Evolutionary conservation across 2,888 invertebrate genomes (phyloP), one percentile per base, ranked within the genome.

Genomic region (Andrena dorsata): DNA sequence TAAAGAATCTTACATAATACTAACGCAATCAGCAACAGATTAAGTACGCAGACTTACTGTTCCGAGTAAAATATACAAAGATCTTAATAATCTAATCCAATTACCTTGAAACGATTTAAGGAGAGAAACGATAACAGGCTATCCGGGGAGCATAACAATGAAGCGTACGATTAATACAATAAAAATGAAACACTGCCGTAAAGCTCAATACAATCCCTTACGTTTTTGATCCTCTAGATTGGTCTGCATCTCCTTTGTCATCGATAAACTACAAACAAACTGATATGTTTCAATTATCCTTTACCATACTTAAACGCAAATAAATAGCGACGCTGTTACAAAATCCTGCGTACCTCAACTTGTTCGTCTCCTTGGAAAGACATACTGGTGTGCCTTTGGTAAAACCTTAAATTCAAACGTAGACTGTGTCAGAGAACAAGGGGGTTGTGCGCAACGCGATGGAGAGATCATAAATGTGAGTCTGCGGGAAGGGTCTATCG

Each of bases 121-220:
- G 92, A 90, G 80, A 92, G 89, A 87, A 91, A 91, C 84, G 92
- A 92, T 86, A 92, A 89, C 76, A 92, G 85, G 86, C 92, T 92
- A 87, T 91, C 90, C 92, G 82, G 90, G 80, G 85, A 87, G 90
- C 89, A 84, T 86, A 84, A 83, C 79, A 86, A 84, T 88, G 70
- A 90, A 89, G 85, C 76, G 78, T 69, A 81, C 72, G 64, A 80
- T 87, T 88, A 88, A 83, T 86, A 82, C 61, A 70, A 82, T 28
- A 32, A 70, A 71, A 61, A 47, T 58, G 13, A 76, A 80, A 72
- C 13, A 74, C 20, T 71, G 49, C 58, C 26, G 28, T 26, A 71
- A 70, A 79, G n/a, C 47, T 71, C n/a, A 78, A 30, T 69, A 47
- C 7, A 69, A 51, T 81, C 70, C 79, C 86, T 89, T 84, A 92